Evolutionary conservation across 2,888 invertebrate species (phyloP).

Genomic region (Torymus auratus): DNA sequence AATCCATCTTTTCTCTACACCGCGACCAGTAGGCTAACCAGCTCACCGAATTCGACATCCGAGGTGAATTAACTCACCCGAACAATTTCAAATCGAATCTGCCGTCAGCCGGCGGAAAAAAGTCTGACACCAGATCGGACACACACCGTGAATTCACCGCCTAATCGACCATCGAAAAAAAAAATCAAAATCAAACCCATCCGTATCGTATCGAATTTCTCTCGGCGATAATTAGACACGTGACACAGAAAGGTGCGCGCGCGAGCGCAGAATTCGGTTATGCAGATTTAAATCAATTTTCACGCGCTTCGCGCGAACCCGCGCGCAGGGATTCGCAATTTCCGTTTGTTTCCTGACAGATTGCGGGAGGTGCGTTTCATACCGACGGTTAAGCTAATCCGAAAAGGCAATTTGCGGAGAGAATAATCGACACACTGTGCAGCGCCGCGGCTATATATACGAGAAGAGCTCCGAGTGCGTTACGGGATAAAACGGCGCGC

Average conservation of each 20-base stretch:
- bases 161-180: constrained; percentile 21
- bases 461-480: no score
- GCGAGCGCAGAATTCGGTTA: constrained; percentile 37
- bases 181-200: background rate
- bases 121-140: no score
- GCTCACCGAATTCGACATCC: no score
- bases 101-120: no score
- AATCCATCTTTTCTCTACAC: no score
- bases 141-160: background rate
- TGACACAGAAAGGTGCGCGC: background rate
- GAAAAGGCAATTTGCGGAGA: constrained; percentile 54
- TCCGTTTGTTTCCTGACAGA: constrained; percentile 50
- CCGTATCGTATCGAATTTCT: background rate
- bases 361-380: constrained; percentile 40
- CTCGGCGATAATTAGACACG: constrained; percentile 14
- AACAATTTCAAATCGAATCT: no score
- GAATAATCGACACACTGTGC: constrained; percentile 43
- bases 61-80: no score
- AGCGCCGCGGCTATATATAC: no score
- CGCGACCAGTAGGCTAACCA: no score
- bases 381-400: constrained; percentile 52
- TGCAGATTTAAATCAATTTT: constrained; percentile 55
- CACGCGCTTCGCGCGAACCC: background rate
- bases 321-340: constrained; percentile 43
- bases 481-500: constrained; percentile 7